phyloP scores from a whole-genome alignment of 2,113 vertebrate genomes.

The Poeciliopsis turrubarensis region DNA sequence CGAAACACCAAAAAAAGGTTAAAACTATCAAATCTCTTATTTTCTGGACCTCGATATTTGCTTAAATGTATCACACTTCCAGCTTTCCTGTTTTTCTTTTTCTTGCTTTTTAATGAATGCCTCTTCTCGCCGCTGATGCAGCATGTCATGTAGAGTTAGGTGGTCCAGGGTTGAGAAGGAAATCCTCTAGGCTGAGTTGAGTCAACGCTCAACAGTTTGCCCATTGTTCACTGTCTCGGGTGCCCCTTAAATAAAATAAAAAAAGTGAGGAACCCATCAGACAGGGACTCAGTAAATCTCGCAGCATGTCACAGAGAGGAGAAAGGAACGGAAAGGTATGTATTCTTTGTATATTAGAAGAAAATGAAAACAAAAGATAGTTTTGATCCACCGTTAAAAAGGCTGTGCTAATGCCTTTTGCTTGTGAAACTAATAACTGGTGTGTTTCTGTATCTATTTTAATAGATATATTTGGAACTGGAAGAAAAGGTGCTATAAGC shows the following conservation, averaged over 20 bases:
- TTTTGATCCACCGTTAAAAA: neutral
- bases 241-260: slow-evolving; percentile 24
- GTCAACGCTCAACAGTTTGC: slow-evolving; percentile 73
- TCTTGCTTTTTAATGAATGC: slow-evolving; percentile 30
- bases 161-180: slow-evolving; percentile 70
- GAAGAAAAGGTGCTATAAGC: no score
- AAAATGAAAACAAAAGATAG: neutral
- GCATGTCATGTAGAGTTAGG: slow-evolving; percentile 67
- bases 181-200: slow-evolving; percentile 70
- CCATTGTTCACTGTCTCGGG: slow-evolving; percentile 72
- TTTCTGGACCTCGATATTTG: slow-evolving; percentile 15
- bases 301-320: slow-evolving; percentile 30
- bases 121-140: slow-evolving; percentile 55
- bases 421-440: neutral
- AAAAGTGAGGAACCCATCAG: slow-evolving; percentile 45
- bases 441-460: neutral
- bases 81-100: slow-evolving; percentile 20
- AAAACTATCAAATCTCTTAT: slow-evolving; percentile 9
- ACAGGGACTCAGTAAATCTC: slow-evolving; percentile 42
- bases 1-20: neutral
- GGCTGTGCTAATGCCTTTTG: neutral
- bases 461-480: no score
- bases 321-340: slow-evolving; percentile 31
- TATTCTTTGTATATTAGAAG: slow-evolving; percentile 21
- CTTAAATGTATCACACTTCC: slow-evolving; percentile 21